Evolutionary conservation across 2,797 vertebrate species (phyloP), one percentile per base, ranked within the genome.

Genomic region (Valencia hispanica): DNA sequence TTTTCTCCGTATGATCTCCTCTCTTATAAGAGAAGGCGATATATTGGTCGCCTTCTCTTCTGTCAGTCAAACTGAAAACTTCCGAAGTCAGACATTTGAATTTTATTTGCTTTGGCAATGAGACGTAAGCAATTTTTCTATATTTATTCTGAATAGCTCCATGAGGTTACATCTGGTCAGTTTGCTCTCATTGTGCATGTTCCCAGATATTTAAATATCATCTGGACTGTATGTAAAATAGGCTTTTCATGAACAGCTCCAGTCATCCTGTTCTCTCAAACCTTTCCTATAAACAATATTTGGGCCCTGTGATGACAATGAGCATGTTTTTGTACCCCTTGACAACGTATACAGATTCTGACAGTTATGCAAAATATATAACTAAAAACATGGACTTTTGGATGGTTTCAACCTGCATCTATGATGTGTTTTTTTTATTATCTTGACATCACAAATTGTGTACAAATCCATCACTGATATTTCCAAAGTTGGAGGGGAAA

Each of bases 141-240:
- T 15, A 12, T 0, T 8, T 12, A 1, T 25, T 2, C 51, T 3
- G 8, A n/a, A 9, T 1, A 11, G 0, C 3, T 53, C 12, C 9
- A 12, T 53, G 2, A 55, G 2, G 3, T 12, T 14, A 27, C 2
- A 27, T 57, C 14, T 57, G 5, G 27, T 57, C 1, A 30, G 5
- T 57, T 57, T 1, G 2, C 55, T 30, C n/a, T 57, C 15, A 30
- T n/a, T 57, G 12, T 6, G n/a, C 27, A 30, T 2, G 5, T 2
- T 2, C 55, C 14, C 6, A 57, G 0, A 0, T 10, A 27, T 53
- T 55, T 10, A 55, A 55, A 55, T 55, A 4, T 27, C 4, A 5
- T 55, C 53, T 5, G 11, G 14, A 11, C n/a, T 27, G 10, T 3
- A n/a, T 55, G 55, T 7, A 59, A 59, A 30, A 30, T 30, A 0